phyloP scores from a whole-genome alignment of 2,888 invertebrate genomes.

The Lissonota sp. region DNA sequence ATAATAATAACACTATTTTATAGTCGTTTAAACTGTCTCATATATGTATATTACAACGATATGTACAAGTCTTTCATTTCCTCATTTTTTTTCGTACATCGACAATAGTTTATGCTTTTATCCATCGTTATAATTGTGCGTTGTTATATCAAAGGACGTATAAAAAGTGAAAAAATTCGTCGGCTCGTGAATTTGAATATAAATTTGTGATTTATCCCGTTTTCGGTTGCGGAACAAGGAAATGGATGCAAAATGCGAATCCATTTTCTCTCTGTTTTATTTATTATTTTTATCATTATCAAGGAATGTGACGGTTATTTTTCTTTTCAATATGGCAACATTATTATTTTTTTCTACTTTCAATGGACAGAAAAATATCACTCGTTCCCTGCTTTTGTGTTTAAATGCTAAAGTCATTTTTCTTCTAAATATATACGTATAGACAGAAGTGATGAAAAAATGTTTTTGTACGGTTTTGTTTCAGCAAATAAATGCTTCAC shows the following conservation, averaged over 20 bases:
- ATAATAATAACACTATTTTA: slow-evolving; percentile 67
- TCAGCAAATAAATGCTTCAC: too few species aligned
- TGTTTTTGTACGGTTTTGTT: slow-evolving; percentile 23
- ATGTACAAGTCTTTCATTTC: slow-evolving; percentile 63
- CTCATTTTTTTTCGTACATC: slow-evolving; percentile 33
- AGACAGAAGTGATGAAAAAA: slow-evolving; percentile 19
- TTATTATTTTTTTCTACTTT: slow-evolving; percentile 47
- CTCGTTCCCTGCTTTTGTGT: slow-evolving; percentile 38
- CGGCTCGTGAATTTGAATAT: slow-evolving; percentile 57
- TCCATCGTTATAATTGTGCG: slow-evolving; percentile 39
- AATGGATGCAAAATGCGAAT: too few species aligned
- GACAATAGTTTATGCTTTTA: slow-evolving; percentile 12
- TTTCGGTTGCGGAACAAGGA: too few species aligned
- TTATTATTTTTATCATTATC: slow-evolving; percentile 2
- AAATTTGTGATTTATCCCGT: slow-evolving; percentile 56
- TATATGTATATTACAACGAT: slow-evolving; percentile 63
- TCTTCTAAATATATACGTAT: background rate
- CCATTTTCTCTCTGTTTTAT: background rate
- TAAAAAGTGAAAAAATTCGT: slow-evolving; percentile 74
- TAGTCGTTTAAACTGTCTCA: slow-evolving; percentile 56
- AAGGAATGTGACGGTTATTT: slow-evolving; percentile 58
- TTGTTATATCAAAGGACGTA: slow-evolving; percentile 72
- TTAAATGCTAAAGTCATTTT: slow-evolving; percentile 42
- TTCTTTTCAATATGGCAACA: slow-evolving; percentile 59
- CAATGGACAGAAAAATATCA: slow-evolving; percentile 54